These are phyloP conservation scores for Platorchestia sp. DNA, from an alignment of 1,140 invertebrate species.

Conservation along the genomic window DNA sequence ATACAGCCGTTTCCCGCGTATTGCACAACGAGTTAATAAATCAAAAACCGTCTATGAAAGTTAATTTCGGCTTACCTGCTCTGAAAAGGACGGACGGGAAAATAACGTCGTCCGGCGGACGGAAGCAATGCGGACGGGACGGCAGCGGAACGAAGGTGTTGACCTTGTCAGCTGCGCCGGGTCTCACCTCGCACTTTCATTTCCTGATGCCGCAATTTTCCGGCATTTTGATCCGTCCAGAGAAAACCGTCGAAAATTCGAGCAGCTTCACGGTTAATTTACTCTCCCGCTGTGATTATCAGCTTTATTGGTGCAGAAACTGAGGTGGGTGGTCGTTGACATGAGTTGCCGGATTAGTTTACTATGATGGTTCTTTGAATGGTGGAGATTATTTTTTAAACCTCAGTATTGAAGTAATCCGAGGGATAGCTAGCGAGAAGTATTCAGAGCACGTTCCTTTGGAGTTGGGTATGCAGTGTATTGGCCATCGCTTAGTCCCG, in stretches of 20 bases:
- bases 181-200: not conserved
- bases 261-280: not conserved
- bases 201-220: conserved; percentile 6
- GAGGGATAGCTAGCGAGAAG: too few relatives aligned
- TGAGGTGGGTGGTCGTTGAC: too few relatives aligned
- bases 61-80: not conserved
- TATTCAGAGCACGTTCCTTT: too few relatives aligned
- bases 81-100: not conserved
- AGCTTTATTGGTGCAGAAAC: not conserved
- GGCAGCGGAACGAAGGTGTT: not conserved
- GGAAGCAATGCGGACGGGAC: not conserved
- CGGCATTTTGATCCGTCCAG: not conserved
- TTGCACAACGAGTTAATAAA: not conserved
- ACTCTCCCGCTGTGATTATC: not conserved
- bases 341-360: too few relatives aligned
- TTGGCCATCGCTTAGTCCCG: too few relatives aligned
- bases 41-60: not conserved
- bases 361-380: too few relatives aligned
- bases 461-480: too few relatives aligned
- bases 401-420: too few relatives aligned
- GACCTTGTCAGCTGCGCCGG: not conserved
- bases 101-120: not conserved
- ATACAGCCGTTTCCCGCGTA: too few relatives aligned
- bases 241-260: not conserved
- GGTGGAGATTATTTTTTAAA: too few relatives aligned